Conservation (phyloP, 1,140 invertebrate species). For the Philaenus spumarius region DNA sequence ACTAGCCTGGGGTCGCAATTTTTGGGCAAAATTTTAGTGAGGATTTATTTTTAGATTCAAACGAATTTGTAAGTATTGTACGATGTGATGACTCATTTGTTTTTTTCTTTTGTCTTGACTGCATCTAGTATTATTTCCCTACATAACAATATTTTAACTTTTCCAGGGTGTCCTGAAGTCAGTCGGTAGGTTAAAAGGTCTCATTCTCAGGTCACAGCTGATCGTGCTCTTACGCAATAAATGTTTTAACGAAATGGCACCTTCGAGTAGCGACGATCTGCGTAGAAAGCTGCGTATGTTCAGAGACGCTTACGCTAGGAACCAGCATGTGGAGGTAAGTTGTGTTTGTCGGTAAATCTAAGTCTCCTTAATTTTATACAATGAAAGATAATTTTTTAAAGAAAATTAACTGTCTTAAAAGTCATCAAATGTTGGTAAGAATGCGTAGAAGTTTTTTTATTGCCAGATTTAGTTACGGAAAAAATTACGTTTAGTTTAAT, state of each 20-base stretch:
- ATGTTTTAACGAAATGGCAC: conserved; percentile 76
- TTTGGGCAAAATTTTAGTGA: too few relatives aligned
- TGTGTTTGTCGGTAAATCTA: not conserved
- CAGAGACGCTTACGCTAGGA: conserved; percentile 83
- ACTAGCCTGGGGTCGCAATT: too few relatives aligned
- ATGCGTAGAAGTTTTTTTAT: too few relatives aligned
- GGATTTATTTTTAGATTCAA: too few relatives aligned
- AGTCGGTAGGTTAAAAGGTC: conserved; percentile 71
- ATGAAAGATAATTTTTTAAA: too few relatives aligned
- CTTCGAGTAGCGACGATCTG: conserved; percentile 49
- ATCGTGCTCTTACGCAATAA: conserved; percentile 82
- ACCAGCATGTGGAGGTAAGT: conserved; percentile 45
- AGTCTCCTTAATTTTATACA: not conserved
- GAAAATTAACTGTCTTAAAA: too few relatives aligned
- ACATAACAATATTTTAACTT: not conserved
- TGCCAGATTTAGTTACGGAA: too few relatives aligned
- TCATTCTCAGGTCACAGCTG: conserved; percentile 84
- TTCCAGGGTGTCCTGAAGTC: conserved; percentile 43
- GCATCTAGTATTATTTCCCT: not conserved
- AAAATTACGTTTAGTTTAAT: too few relatives aligned
- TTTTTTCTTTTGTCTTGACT: too few relatives aligned
- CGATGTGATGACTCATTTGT: too few relatives aligned
- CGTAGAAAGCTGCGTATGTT: conserved; percentile 73
- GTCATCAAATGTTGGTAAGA: too few relatives aligned
- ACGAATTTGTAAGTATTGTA: too few relatives aligned